Evolutionary conservation across 2,113 vertebrate species (phyloP).

Genomic region (Oceanites oceanicus): DNA sequence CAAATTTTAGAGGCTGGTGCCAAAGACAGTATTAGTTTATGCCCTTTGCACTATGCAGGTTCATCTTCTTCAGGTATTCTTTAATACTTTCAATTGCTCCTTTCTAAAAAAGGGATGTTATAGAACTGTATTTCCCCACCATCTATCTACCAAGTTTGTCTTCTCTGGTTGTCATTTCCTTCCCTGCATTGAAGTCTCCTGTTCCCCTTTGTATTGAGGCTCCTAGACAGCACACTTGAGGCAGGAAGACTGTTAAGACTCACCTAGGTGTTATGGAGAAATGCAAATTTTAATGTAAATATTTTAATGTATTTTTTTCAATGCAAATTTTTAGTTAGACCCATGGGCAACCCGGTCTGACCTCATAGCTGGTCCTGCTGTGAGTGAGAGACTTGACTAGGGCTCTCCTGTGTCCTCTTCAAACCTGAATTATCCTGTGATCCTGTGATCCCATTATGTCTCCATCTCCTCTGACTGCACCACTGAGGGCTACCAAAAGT

Average conservation of each 20-base stretch:
- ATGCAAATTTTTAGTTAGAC: neutral
- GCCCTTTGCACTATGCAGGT: neutral
- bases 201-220: neutral
- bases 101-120: neutral
- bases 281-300: neutral
- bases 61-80: neutral
- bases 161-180: neutral
- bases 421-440: neutral
- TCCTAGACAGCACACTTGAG: neutral
- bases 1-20: neutral
- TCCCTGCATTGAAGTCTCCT: neutral
- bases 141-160: neutral
- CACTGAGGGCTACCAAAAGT: constrained; percentile 1
- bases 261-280: neutral
- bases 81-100: neutral
- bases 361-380: neutral
- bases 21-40: neutral
- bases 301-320: neutral
- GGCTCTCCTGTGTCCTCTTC: neutral
- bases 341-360: neutral
- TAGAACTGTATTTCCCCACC: neutral
- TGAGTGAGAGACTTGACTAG: neutral
- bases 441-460: neutral
- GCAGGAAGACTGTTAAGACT: neutral
- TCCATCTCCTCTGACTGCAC: neutral